Base-by-base conservation (phyloP, 2,797 vertebrate species). In the Natrix natrix region DNA sequence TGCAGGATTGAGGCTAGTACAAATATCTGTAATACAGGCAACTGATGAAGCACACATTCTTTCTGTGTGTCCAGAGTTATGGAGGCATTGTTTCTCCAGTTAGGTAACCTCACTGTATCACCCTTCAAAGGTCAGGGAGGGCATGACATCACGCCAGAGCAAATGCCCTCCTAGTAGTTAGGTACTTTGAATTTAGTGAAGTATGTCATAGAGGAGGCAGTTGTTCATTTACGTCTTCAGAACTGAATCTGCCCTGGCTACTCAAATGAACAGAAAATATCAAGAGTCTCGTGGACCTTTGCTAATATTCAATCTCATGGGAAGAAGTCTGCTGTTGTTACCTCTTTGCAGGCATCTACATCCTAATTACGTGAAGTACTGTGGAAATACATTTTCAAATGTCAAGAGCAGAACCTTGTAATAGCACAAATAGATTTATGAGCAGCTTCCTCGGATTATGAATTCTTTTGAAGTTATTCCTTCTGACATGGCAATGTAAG, bases 221-320 rank as follows among this genome's bases (percentile, higher is more conserved):
- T 43, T 74, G 87, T 93, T 74, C 93, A 93, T 91, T 8, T 26
- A 43, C 69, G 74, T 92, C 93, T 94, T 48, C 2, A 0, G 90
- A 17, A 69, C 55, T 92, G 48, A 6, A 91, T 13, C 93, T 90
- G 17, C 59, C 74, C 86, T 87, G n/a, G 4, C 66, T 60, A 63
- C 93, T 95, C 93, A 91, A 88, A 88, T 59, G 61, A 69, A 59
- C 32, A 37, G 14, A 32, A 32, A 91, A 91, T 78, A 0, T 57
- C 83, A 91, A 86, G 52, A 56, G 63, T 43, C 57, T 32, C n/a
- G 55, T 69, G 89, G 63, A 91, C 91, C 93, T 91, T 43, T 90
- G 83, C 90, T 63, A 22, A 92, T 93, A 95, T 93, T 91, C 92
- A 88, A 10, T 32, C 8, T 4, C 37, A 43, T 48, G 89, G 91